Evolutionary conservation across 2,797 vertebrate genomes (phyloP).

Genomic region (Esox masquinongy): DNA sequence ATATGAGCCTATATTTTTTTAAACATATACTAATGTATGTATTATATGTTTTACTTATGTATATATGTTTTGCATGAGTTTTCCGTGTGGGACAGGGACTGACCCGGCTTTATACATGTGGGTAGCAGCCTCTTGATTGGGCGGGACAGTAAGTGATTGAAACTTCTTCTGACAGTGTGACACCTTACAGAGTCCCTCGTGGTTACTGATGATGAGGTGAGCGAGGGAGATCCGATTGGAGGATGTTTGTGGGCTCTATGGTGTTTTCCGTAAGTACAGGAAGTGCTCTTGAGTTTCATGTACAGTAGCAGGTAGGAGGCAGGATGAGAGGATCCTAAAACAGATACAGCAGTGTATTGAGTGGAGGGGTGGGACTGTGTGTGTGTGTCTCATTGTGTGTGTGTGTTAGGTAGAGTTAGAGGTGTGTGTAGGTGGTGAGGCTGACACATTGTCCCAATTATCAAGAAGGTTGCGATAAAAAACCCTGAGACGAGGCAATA

Average conservation of each 20-base stretch:
- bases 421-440: slow-evolving; percentile 29
- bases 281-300: background rate
- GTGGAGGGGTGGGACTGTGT: slow-evolving; percentile 14
- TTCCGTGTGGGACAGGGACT: too few species aligned
- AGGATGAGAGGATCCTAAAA: slow-evolving; percentile 3
- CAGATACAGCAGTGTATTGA: slow-evolving; percentile 15
- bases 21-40: too few species aligned
- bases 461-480: slow-evolving; percentile 30
- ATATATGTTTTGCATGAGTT: too few species aligned
- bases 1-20: too few species aligned
- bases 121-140: too few species aligned
- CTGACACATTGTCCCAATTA: slow-evolving; percentile 47
- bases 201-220: too few species aligned
- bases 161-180: too few species aligned
- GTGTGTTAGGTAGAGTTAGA: slow-evolving; percentile 26
- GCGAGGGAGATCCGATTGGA: too few species aligned
- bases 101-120: too few species aligned
- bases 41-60: too few species aligned
- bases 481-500: background rate
- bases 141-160: too few species aligned
- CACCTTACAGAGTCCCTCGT: too few species aligned
- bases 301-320: slow-evolving; percentile 8
- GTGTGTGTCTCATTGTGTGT: slow-evolving; percentile 43
- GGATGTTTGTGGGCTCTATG: background rate
- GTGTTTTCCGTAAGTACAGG: background rate